These are phyloP conservation scores for Cryptoprocta ferox DNA, from an alignment of 2,797 vertebrate species.

Conservation along the genomic window DNA sequence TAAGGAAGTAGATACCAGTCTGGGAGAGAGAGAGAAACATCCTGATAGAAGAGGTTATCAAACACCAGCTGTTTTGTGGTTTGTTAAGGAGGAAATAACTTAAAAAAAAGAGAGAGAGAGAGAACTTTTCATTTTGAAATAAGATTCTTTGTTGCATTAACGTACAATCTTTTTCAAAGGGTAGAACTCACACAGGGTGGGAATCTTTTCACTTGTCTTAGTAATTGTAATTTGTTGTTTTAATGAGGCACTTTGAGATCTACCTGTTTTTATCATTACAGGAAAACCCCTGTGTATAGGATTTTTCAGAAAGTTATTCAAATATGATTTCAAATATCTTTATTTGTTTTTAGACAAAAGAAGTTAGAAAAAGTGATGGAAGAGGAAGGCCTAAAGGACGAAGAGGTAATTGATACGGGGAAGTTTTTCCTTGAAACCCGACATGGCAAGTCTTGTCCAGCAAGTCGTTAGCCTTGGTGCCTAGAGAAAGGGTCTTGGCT, in stretches of 20 bases:
- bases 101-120: not conserved
- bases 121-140: constrained; percentile 50
- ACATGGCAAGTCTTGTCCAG: not conserved
- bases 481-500: not conserved
- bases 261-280: not conserved
- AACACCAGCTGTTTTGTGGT: constrained; percentile 53
- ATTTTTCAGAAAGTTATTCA: constrained; percentile 25
- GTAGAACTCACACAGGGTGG: constrained; percentile 6
- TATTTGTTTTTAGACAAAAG: constrained; percentile 91
- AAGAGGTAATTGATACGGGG: constrained; percentile 91
- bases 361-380: constrained; percentile 99
- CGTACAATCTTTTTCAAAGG: constrained; percentile 48
- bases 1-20: constrained; percentile 58
- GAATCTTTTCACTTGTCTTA: constrained; percentile 34
- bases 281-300: not conserved
- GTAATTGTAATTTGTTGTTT: constrained; percentile 42
- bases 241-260: constrained; percentile 14
- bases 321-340: constrained; percentile 36
- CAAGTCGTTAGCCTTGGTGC: not conserved
- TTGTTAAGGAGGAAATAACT: constrained; percentile 63
- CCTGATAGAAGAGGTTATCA: constrained; percentile 39
- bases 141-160: constrained; percentile 53
- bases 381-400: constrained; percentile 97
- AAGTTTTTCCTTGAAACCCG: not conserved
- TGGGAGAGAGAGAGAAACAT: constrained; percentile 3